Percentiles rank a stretch among this genome's conserved stretches.
Evolutionary conservation across 2,113 vertebrate species (phyloP).

Genomic region (Microtus richardsoni): DNA sequence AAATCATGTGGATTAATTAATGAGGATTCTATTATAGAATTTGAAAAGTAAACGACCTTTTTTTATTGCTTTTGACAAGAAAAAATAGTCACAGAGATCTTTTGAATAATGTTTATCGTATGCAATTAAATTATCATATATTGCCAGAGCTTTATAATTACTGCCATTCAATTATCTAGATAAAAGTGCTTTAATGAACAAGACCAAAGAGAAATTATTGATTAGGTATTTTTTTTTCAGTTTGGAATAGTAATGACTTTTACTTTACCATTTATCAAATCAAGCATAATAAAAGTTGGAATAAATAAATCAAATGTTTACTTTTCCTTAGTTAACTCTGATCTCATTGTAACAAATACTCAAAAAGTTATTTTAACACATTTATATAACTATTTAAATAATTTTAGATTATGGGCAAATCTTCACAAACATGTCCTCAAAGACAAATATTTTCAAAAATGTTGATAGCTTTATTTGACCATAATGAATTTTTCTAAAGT

Average conservation of each 20-base stretch:
- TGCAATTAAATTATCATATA: neutral
- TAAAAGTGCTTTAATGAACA: neutral
- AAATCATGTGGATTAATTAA: neutral
- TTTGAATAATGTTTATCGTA: neutral
- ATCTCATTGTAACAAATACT: neutral
- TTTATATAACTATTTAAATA: neutral
- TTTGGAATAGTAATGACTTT: neutral
- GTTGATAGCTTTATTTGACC: neutral
- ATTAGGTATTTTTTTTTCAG: neutral
- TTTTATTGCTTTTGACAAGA: no score
- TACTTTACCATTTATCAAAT: no score
- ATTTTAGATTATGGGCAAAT: neutral
- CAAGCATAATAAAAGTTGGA: neutral
- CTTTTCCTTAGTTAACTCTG: neutral
- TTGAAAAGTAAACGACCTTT: neutral
- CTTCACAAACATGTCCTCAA: neutral
- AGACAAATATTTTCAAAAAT: neutral
- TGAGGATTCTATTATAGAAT: neutral
- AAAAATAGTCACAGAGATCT: neutral
- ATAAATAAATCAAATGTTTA: no score
- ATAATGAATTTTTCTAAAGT: neutral
- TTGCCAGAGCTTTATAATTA: neutral
- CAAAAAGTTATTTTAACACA: neutral
- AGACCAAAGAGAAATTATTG: neutral
- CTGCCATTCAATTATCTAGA: neutral